Base-by-base conservation (phyloP, 2,797 vertebrate species). In the Thunnus albacares region DNA sequence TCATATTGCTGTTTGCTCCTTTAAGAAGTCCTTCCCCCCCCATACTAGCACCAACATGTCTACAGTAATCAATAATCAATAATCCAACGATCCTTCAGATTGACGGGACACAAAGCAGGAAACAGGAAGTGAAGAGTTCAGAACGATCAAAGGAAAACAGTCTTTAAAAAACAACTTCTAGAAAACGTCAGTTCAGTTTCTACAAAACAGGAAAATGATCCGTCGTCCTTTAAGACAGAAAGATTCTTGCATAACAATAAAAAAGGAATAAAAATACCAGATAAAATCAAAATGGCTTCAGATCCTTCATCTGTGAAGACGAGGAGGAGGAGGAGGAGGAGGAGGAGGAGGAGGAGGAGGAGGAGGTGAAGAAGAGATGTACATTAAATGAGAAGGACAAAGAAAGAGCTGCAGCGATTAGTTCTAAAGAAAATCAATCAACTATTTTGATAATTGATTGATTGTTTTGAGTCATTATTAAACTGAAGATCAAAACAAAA, bases 261-360 rank as follows among this genome's bases (percentile, higher is more conserved):
- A 61, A 72, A 20, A 33, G 28, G 30, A 33, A 33, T 33, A 33
- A 33, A 60, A 64, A 59, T 41, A 22, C 14, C 51, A 49, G 28
- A 30, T 10, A 28, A 75, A 67, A 67, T 52, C 49, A 80, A 80
- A 73, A 91, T 90, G 88, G 90, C 90, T 90, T 87, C 66, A 84
- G 56, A 67, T 86, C 81, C 80, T 86, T 80, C 57, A 56, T 77
- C 72, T 14, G 41, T 33, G 30, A 33, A 6, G 30, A 33, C 6
- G 26, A 11, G 10, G 38, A 11, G 38, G 35, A 11, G 35, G 35
- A 11, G 38, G 38, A 3, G 38, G 38, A 11, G 38, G 8, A 38
- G 10, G 35, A 38, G 35, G 35, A 10, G 35, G 35, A 8, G 35
- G 47, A 67, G 1, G 73, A 66, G 0, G 51, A 53, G 26, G 20